These are phyloP conservation scores for Cydia strobilella DNA, from an alignment of 1,140 invertebrate genomes.

Conservation along the genomic window DNA sequence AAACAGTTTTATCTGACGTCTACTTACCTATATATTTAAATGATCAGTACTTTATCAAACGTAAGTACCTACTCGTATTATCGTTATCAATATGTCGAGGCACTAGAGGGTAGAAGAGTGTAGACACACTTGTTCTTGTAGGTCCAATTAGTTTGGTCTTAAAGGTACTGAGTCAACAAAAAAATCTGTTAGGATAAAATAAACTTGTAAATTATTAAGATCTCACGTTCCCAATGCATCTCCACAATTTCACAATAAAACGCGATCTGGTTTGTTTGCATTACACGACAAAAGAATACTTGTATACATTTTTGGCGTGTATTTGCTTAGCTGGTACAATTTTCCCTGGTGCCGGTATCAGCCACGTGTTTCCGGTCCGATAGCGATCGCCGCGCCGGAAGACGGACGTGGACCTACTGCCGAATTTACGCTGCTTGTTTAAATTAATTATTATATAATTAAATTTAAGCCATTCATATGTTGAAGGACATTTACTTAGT, in stretches of 20 bases:
- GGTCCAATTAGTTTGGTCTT: not conserved
- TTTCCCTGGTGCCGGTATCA: not conserved
- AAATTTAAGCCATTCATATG: not conserved
- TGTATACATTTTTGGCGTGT: not conserved
- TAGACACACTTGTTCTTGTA: not conserved
- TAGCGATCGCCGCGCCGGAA: constrained; percentile 30
- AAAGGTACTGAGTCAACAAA: not conserved
- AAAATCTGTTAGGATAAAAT: not conserved
- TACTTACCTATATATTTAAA: too few relatives aligned
- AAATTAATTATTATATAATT: too few relatives aligned
- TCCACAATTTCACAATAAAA: not conserved
- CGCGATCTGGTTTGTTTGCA: not conserved
- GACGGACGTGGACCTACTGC: constrained; percentile 1
- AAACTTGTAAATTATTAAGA: not conserved
- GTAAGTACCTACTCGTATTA: too few relatives aligned
- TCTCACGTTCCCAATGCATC: not conserved
- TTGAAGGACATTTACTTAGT: not conserved
- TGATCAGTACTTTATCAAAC: too few relatives aligned
- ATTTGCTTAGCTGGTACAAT: constrained; percentile 17
- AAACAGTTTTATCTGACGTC: too few relatives aligned
- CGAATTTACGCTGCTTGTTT: not conserved
- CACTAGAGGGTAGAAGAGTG: too few relatives aligned
- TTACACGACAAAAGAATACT: not conserved
- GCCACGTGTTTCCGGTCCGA: constrained; percentile 15
- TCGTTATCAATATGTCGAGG: too few relatives aligned